These are phyloP conservation scores for Drosophila anomelani DNA, from an alignment of 2,888 invertebrate species.

Conservation along the genomic window DNA sequence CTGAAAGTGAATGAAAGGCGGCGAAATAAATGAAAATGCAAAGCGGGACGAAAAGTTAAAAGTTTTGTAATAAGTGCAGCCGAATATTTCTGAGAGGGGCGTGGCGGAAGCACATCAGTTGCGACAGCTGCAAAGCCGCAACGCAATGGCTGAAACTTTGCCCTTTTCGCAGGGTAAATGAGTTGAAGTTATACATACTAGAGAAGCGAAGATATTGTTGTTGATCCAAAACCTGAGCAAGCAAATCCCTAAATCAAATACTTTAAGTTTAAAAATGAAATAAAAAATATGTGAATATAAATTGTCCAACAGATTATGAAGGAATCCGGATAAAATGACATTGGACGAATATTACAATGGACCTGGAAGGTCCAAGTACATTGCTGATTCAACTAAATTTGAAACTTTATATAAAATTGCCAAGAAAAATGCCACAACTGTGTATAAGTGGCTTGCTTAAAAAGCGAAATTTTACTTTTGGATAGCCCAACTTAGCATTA, in stretches of 20 bases:
- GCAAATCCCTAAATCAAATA: slow-evolving; percentile 2
- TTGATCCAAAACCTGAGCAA: slow-evolving; percentile 19
- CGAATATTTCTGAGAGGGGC: not conserved
- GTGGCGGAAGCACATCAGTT: slow-evolving; percentile 19
- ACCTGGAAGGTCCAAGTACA: not conserved
- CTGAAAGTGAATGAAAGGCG: slow-evolving; percentile 43
- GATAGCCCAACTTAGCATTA: no score
- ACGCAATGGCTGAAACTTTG: slow-evolving; percentile 36
- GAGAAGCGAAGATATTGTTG: slow-evolving; percentile 7
- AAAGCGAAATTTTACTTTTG: no score
- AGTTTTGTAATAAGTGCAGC: slow-evolving; percentile 70
- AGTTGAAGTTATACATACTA: slow-evolving; percentile 4
- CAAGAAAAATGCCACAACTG: no score
- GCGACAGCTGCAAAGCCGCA: slow-evolving; percentile 55
- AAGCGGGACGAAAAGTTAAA: slow-evolving; percentile 67
- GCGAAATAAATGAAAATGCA: slow-evolving; percentile 73
- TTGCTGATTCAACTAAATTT: not conserved
- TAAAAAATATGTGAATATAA: not conserved
- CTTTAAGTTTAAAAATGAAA: not conserved
- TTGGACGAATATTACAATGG: not conserved
- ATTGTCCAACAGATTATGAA: not conserved
- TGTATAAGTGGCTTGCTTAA: no score
- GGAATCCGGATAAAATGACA: not conserved
- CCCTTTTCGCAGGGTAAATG: slow-evolving; percentile 11
- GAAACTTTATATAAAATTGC: not conserved